Evolutionary conservation across 2,888 invertebrate species (phyloP).

Genomic region (Balanococcus diminutus): DNA sequence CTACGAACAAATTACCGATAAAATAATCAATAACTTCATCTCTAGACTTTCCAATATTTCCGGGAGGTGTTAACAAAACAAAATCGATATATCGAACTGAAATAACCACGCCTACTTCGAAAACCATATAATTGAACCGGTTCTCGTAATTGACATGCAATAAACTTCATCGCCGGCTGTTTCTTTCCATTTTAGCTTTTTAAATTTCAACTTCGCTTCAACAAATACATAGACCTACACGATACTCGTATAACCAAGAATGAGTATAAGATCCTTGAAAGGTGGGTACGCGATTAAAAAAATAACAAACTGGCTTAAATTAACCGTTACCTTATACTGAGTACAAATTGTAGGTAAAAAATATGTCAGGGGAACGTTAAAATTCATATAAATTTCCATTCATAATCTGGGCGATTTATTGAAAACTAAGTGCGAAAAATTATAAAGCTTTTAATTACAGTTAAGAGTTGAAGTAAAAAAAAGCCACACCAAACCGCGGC

Average conservation of each 20-base stretch:
- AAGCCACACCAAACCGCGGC: neutral
- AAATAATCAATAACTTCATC: neutral
- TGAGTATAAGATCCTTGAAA: neutral
- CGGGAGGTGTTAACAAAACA: neutral
- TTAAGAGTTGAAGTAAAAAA: neutral
- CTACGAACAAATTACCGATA: neutral
- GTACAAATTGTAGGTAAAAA: neutral
- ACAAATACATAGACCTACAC: neutral
- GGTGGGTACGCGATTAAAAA: neutral
- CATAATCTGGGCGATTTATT: constrained; percentile 24
- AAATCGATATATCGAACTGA: neutral
- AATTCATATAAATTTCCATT: neutral
- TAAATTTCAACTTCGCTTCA: neutral
- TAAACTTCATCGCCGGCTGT: neutral
- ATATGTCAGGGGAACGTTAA: neutral
- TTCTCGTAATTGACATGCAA: neutral
- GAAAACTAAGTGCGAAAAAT: constrained; percentile 36
- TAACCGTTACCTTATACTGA: neutral
- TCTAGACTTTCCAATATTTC: neutral
- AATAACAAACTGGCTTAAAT: neutral
- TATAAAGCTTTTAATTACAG: constrained; percentile 37
- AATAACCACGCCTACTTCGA: constrained; percentile 6
- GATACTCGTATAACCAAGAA: neutral
- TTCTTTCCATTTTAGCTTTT: neutral
- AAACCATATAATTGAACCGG: constrained; percentile 15